Percentiles rank a stretch among this genome's conserved stretches.
Conservation (phyloP, 2,797 vertebrate species). For the Sphenopsis melanotis region DNA sequence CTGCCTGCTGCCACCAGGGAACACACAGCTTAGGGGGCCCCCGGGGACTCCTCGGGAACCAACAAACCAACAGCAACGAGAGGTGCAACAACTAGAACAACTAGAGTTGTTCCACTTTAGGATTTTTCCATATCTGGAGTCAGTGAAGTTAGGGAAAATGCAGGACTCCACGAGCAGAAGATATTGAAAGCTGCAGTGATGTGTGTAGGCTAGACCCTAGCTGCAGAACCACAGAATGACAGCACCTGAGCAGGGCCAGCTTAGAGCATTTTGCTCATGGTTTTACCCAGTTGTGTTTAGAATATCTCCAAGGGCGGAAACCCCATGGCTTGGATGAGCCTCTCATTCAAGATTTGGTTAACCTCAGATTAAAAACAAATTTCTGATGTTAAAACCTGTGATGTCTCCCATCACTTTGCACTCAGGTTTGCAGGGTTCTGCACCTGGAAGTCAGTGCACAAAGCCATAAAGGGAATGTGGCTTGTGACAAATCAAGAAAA, state of each 20-base stretch:
- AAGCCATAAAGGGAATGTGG: background rate
- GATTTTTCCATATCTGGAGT: background rate
- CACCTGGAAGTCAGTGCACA: rapidly evolving
- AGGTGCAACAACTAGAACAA: too few species aligned
- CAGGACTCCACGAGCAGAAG: background rate
- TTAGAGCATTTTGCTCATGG: background rate
- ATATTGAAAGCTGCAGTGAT: background rate
- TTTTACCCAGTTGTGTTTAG: background rate
- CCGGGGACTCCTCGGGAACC: background rate
- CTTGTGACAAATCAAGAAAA: background rate
- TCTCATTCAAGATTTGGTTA: background rate
- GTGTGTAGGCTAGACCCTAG: background rate
- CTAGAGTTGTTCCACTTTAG: too few species aligned
- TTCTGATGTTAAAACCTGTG: rapidly evolving
- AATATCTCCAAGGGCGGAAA: background rate
- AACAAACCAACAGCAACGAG: background rate
- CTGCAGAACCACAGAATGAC: rapidly evolving
- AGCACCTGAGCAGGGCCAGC: too few species aligned
- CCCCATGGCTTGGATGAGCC: background rate
- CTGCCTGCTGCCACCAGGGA: too few species aligned
- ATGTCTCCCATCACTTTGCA: background rate
- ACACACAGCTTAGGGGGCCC: background rate
- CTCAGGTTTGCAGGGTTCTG: background rate
- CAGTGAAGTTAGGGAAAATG: too few species aligned
- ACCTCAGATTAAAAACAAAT: background rate